A percentile compares a stretch with the other conserved stretches of the same genome.
These are phyloP conservation scores for Cerastoderma edule DNA, from an alignment of 2,888 invertebrate genomes.

Conservation along the genomic window DNA sequence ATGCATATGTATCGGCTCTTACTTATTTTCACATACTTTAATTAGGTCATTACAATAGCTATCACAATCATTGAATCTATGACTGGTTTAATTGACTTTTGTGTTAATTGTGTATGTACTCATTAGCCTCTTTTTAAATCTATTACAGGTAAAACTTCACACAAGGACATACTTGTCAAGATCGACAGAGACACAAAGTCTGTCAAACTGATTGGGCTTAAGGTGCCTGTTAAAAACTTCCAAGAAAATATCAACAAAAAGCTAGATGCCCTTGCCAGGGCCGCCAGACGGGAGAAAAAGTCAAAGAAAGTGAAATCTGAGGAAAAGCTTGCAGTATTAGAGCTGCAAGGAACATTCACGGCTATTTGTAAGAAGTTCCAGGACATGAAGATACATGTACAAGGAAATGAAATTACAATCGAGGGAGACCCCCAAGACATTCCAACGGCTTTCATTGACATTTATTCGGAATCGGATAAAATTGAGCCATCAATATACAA, in stretches of 20 bases:
- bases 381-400: constrained; percentile 51
- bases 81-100: too few species aligned
- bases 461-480: constrained; percentile 52
- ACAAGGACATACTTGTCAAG: constrained; percentile 46
- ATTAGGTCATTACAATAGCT: too few species aligned
- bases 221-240: constrained; percentile 29
- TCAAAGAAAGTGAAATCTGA: constrained; percentile 45
- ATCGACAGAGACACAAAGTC: constrained; percentile 44
- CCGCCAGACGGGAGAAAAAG: constrained; percentile 43
- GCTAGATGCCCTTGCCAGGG: constrained; percentile 36
- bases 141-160: constrained; percentile 42
- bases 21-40: too few species aligned
- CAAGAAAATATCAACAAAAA: constrained; percentile 34
- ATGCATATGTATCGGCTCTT: too few species aligned
- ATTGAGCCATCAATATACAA: constrained; percentile 44
- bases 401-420: constrained; percentile 49
- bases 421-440: constrained; percentile 58
- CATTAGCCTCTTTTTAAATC: not conserved
- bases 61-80: too few species aligned
- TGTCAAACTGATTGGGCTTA: constrained; percentile 44
- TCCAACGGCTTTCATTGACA: constrained; percentile 54
- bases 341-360: constrained; percentile 51
- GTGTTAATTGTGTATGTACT: too few species aligned
- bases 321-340: constrained; percentile 43
- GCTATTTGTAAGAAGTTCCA: constrained; percentile 45